phyloP scores from a whole-genome alignment of 1,140 invertebrate genomes.

The Piezodorus guildinii region DNA sequence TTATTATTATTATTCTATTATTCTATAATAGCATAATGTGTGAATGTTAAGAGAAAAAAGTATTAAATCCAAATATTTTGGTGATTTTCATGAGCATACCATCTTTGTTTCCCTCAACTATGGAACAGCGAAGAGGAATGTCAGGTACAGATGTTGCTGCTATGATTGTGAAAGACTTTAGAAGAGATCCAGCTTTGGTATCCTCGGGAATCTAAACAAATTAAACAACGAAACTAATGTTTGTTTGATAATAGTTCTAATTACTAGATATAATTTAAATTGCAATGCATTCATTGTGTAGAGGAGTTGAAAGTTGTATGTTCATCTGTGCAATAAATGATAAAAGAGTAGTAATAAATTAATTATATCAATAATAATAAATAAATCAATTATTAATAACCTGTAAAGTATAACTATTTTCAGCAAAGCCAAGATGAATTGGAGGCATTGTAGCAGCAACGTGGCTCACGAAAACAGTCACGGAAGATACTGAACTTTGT shows the following conservation, averaged over 20 bases:
- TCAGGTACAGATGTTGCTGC: background rate
- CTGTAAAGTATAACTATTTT: slow-evolving; percentile 60
- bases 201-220: slow-evolving; percentile 51
- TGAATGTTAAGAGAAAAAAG: no score
- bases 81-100: slow-evolving; percentile 30
- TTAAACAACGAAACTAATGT: no score
- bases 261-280: no score
- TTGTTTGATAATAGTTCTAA: no score
- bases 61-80: no score
- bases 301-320: no score
- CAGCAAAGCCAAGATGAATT: slow-evolving; percentile 67
- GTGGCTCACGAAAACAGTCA: slow-evolving; percentile 72
- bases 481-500: slow-evolving; percentile 61
- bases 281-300: no score
- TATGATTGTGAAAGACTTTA: slow-evolving; percentile 54
- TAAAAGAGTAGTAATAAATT: no score
- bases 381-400: background rate
- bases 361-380: background rate
- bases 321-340: no score
- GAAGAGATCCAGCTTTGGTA: slow-evolving; percentile 48
- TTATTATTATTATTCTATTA: no score
- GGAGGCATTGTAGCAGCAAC: slow-evolving; percentile 52
- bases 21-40: no score
- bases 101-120: slow-evolving; percentile 55
- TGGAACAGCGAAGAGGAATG: slow-evolving; percentile 60